These are phyloP conservation scores for Spinus olivaceus DNA, from an alignment of 2,797 vertebrate species.

Conservation along the genomic window DNA sequence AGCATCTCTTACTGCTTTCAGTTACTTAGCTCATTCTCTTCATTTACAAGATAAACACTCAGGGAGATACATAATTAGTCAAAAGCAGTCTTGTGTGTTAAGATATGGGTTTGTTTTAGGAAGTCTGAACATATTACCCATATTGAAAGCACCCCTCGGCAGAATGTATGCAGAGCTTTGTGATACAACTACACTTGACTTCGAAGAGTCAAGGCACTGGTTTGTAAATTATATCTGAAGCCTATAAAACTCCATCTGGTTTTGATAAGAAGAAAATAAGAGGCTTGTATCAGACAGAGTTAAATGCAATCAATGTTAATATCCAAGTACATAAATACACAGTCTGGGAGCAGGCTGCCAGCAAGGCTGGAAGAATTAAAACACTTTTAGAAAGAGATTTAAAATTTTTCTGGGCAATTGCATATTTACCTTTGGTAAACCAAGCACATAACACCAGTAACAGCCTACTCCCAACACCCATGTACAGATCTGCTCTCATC, in stretches of 20 bases:
- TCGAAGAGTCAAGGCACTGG: background rate
- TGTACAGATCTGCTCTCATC: background rate
- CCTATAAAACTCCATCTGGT: background rate
- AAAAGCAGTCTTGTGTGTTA: background rate
- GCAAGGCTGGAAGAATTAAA: background rate
- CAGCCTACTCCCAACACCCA: background rate
- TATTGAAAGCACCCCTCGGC: background rate
- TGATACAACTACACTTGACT: background rate
- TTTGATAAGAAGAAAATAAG: background rate
- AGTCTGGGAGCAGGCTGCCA: background rate
- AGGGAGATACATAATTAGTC: background rate
- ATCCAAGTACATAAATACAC: background rate
- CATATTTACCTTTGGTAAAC: background rate
- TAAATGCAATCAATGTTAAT: background rate
- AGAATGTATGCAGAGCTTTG: background rate
- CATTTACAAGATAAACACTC: background rate
- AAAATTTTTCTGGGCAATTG: background rate
- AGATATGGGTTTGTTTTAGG: background rate
- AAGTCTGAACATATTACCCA: background rate
- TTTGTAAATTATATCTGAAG: background rate
- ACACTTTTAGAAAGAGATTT: background rate
- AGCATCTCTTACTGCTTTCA: background rate
- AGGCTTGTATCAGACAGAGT: background rate
- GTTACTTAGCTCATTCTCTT: background rate
- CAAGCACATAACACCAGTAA: rapidly evolving